A percentile compares a stretch with the other conserved stretches of the same genome.
Evolutionary conservation across 2,888 invertebrate genomes (phyloP).

Genomic region (Marronus borbonicus): DNA sequence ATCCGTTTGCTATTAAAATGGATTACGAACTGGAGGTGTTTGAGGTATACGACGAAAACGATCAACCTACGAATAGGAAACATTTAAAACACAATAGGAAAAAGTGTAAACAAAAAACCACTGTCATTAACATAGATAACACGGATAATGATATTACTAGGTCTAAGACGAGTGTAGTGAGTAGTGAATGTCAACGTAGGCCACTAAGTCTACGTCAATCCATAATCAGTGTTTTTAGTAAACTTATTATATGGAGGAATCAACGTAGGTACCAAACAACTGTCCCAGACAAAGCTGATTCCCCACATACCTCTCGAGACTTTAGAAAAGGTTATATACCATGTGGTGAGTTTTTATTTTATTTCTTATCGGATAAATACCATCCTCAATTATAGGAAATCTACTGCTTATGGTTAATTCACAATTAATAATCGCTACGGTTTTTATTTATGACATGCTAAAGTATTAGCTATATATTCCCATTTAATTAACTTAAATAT

Average conservation of each 20-base stretch:
- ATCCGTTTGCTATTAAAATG: conserved; percentile 60
- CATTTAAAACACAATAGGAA: conserved; percentile 68
- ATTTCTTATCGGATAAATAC: neutral
- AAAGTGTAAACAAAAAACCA: conserved; percentile 68
- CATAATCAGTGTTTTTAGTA: conserved; percentile 72
- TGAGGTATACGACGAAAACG: conserved; percentile 69
- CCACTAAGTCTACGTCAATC: conserved; percentile 76
- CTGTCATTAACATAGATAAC: conserved; percentile 58
- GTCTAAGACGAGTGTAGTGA: conserved; percentile 66
- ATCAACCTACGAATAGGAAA: conserved; percentile 63
- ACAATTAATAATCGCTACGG: too few relatives aligned
- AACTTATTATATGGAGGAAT: conserved; percentile 71
- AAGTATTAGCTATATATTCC: neutral
- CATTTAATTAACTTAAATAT: too few relatives aligned
- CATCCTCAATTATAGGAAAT: neutral
- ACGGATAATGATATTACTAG: conserved; percentile 64
- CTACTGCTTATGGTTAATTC: too few relatives aligned
- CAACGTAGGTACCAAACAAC: conserved; percentile 69
- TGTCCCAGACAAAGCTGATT: conserved; percentile 66
- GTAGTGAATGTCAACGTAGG: conserved; percentile 64
- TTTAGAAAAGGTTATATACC: conserved; percentile 66
- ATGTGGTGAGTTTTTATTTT: conserved; percentile 66
- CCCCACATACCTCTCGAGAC: conserved; percentile 68
- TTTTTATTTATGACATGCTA: neutral
- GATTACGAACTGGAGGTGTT: conserved; percentile 74